These are phyloP conservation scores for Volucella bombylans DNA, from an alignment of 2,888 invertebrate species.

Conservation along the genomic window DNA sequence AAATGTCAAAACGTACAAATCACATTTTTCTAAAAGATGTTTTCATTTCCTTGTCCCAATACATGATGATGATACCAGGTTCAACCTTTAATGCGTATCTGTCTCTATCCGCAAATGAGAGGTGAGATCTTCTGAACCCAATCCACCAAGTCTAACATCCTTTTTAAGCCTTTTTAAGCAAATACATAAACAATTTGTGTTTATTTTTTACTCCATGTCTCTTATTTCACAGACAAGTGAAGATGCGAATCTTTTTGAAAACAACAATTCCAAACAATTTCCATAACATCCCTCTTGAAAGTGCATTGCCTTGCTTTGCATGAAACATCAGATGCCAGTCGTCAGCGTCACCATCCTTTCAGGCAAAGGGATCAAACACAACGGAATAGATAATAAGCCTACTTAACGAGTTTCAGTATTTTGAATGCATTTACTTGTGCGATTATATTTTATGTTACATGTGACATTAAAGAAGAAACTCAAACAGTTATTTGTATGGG, in stretches of 20 bases:
- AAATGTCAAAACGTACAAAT: no score
- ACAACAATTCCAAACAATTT: neutral
- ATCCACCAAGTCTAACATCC: neutral
- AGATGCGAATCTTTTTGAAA: constrained; percentile 11
- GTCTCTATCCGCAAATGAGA: no score
- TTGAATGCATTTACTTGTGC: neutral
- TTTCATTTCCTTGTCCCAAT: no score
- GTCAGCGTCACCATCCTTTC: no score
- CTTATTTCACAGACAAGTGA: neutral
- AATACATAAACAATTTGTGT: neutral
- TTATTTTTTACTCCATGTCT: neutral
- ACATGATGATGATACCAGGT: no score
- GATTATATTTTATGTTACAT: no score
- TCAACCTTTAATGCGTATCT: no score
- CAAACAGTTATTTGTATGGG: no score
- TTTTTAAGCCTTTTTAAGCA: neutral
- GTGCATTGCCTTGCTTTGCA: neutral
- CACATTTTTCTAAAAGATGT: no score
- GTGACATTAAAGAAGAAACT: no score
- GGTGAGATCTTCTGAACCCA: neutral
- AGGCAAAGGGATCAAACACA: neutral
- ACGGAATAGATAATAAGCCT: neutral
- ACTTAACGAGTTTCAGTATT: neutral
- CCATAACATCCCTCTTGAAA: neutral
- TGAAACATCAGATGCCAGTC: neutral